These are phyloP conservation scores for Eremophila alpestris DNA, from an alignment of 2,797 vertebrate genomes.

Conservation along the genomic window DNA sequence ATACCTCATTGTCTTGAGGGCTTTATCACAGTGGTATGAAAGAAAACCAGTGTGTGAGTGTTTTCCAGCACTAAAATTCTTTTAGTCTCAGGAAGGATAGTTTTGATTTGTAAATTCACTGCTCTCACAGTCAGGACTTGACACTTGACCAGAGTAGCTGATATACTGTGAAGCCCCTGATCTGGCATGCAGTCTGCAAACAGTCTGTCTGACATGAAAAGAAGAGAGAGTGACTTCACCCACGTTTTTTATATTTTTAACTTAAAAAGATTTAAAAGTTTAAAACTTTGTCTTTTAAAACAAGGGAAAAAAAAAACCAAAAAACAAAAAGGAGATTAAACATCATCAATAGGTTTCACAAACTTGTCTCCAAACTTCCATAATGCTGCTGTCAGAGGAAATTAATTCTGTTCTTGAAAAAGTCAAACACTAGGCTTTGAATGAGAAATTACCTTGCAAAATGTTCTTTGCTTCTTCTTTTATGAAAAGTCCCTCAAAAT, in stretches of 20 bases:
- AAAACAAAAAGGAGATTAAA: background rate
- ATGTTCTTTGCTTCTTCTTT: background rate
- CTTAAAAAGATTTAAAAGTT: background rate
- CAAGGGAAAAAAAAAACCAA: too few species aligned
- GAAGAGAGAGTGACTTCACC: background rate
- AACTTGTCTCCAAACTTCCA: background rate
- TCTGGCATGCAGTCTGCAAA: background rate
- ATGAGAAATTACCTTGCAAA: background rate
- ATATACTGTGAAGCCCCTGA: background rate
- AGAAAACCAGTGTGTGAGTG: constrained; percentile 1
- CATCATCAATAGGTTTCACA: background rate
- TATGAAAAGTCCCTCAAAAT: background rate
- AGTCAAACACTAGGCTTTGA: background rate
- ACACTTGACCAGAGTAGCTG: constrained; percentile 8
- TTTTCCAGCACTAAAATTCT: background rate
- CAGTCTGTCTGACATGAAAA: background rate
- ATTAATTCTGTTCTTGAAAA: background rate
- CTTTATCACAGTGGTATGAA: constrained; percentile 31
- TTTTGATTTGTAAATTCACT: constrained; percentile 30
- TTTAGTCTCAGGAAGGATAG: constrained; percentile 3
- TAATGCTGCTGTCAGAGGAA: background rate
- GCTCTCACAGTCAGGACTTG: background rate
- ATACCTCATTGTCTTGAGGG: constrained; percentile 52
- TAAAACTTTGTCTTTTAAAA: background rate
- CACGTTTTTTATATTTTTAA: background rate